Percentiles rank a stretch among this genome's conserved stretches.
phyloP scores from a whole-genome alignment of 1,140 invertebrate species.

The Drosophila murphyi region DNA sequence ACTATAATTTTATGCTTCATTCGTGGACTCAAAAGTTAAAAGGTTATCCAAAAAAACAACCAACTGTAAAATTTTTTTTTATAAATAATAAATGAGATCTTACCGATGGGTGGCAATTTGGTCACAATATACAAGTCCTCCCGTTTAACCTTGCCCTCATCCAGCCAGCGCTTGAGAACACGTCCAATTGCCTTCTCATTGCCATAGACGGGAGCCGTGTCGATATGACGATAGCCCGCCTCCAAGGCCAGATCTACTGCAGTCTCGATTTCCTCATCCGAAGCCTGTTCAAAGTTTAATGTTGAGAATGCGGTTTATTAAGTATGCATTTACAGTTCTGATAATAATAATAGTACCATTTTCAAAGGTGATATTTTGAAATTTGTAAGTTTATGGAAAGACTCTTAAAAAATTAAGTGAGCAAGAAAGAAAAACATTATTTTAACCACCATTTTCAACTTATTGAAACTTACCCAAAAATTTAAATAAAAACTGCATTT shows the following conservation, averaged over 20 bases:
- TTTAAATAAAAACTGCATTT: too few relatives aligned
- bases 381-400: too few relatives aligned
- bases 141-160: conserved; percentile 88
- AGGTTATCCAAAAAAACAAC: too few relatives aligned
- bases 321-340: conserved; percentile 5
- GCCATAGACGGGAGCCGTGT: conserved; percentile 92
- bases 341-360: too few relatives aligned
- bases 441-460: too few relatives aligned
- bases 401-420: too few relatives aligned
- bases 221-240: conserved; percentile 89
- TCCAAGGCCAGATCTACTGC: conserved; percentile 88
- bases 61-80: too few relatives aligned
- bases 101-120: conserved; percentile 87
- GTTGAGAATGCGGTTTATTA: conserved; percentile 56
- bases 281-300: conserved; percentile 85
- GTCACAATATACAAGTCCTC: conserved; percentile 93
- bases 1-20: neutral
- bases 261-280: conserved; percentile 89
- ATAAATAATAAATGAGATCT: neutral
- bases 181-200: conserved; percentile 93
- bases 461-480: too few relatives aligned
- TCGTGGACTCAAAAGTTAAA: neutral
- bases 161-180: conserved; percentile 90
- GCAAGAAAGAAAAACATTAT: too few relatives aligned
- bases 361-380: too few relatives aligned